Evolutionary conservation across 2,797 vertebrate genomes (phyloP).

Genomic region (Chaunax sp.): DNA sequence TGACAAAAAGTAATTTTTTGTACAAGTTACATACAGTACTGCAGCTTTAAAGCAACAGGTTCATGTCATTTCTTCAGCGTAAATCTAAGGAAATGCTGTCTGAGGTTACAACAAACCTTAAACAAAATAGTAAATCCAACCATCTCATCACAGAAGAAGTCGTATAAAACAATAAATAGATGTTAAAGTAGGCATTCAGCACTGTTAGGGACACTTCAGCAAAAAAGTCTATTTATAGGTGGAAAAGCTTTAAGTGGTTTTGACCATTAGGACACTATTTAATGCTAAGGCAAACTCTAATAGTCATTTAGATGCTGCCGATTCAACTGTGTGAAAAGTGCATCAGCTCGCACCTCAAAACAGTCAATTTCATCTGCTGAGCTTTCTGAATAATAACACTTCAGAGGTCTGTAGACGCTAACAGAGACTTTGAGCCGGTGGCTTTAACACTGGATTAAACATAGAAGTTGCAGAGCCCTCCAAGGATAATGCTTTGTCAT

Average conservation of each 20-base stretch:
- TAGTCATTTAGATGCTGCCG: constrained; percentile 9
- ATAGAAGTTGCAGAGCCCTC: constrained; percentile 38
- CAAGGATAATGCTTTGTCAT: constrained; percentile 48
- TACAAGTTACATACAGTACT: too few species aligned
- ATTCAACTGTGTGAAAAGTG: constrained; percentile 3
- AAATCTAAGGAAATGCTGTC: not conserved
- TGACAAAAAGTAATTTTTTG: too few species aligned
- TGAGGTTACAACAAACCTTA: too few species aligned
- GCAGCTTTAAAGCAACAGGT: not conserved
- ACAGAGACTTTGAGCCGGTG: constrained; percentile 27
- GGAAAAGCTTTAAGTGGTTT: not conserved
- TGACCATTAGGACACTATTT: not conserved
- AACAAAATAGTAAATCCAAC: not conserved
- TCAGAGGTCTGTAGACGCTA: constrained; percentile 29
- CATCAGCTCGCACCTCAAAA: constrained; percentile 44
- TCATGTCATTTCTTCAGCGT: too few species aligned
- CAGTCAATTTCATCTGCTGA: constrained; percentile 26
- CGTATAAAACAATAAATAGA: not conserved
- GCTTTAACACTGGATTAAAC: constrained; percentile 48
- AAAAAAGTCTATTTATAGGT: not conserved
- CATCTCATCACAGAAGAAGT: too few species aligned
- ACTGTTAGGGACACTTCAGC: not conserved
- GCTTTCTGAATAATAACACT: constrained; percentile 29
- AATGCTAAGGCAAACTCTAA: constrained; percentile 22
- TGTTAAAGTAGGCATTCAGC: not conserved